Evolutionary conservation across 2,113 vertebrate genomes (phyloP).

Genomic region (Grallaria varia): DNA sequence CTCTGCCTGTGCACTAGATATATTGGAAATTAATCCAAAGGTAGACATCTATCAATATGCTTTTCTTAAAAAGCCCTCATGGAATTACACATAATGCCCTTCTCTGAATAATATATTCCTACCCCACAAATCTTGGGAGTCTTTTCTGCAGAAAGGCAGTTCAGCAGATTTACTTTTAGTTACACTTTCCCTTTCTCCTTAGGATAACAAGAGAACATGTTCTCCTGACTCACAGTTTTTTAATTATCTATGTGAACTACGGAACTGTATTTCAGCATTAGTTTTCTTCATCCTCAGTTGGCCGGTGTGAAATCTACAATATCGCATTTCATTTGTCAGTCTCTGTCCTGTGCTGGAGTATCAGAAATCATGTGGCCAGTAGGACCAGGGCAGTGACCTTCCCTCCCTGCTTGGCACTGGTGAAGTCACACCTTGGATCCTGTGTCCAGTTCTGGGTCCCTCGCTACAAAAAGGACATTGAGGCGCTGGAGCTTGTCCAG

Average conservation of each 20-base stretch:
- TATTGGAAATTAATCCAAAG: slow-evolving; percentile 55
- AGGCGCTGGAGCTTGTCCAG: neutral
- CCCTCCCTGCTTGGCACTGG: neutral
- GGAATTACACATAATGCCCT: slow-evolving; percentile 37
- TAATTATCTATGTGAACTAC: neutral
- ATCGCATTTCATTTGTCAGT: neutral
- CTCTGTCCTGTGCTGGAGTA: neutral
- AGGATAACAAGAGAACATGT: slow-evolving; percentile 17
- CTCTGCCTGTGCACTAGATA: neutral
- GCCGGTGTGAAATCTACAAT: neutral
- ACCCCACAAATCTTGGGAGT: slow-evolving; percentile 56
- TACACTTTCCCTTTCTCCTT: slow-evolving; percentile 31
- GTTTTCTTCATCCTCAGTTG: neutral
- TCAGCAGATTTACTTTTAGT: slow-evolving; percentile 51
- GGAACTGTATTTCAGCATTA: slow-evolving; percentile 18
- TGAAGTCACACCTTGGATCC: accelerated
- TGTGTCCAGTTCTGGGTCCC: neutral
- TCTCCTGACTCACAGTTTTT: slow-evolving; percentile 4
- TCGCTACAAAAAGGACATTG: neutral
- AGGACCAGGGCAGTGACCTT: neutral
- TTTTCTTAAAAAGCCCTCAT: slow-evolving; percentile 49
- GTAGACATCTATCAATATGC: slow-evolving; percentile 38
- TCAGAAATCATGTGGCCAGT: neutral
- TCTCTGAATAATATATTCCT: slow-evolving; percentile 65
- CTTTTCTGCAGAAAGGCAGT: slow-evolving; percentile 62